These are phyloP conservation scores for Sapayoa aenigma DNA, from an alignment of 2,113 vertebrate genomes.

Conservation along the genomic window DNA sequence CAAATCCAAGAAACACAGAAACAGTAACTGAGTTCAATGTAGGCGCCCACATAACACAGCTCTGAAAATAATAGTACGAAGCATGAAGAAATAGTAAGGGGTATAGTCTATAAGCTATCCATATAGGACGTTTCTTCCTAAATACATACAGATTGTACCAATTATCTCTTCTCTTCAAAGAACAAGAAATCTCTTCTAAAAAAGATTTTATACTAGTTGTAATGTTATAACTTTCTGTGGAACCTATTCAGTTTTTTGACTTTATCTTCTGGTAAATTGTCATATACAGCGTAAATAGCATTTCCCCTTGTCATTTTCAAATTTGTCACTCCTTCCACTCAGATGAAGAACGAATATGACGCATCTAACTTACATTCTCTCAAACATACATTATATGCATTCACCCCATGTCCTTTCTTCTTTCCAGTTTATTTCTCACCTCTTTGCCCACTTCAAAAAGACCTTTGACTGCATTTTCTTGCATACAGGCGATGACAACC, in stretches of 20 bases:
- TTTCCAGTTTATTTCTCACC: not conserved
- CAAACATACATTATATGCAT: not conserved
- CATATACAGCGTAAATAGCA: not conserved
- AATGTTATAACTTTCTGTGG: not conserved
- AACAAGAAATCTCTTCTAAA: not conserved
- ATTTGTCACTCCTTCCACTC: not conserved
- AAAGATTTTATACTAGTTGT: not conserved
- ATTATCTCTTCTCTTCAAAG: not conserved
- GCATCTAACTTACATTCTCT: constrained; percentile 20
- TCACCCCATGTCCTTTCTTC: not conserved
- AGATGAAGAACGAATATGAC: not conserved
- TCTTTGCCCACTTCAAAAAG: not conserved
- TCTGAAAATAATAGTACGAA: not conserved
- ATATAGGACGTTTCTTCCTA: not conserved
- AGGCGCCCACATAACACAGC: not conserved
- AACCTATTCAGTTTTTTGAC: not conserved
- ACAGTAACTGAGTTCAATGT: not conserved
- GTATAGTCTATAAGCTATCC: not conserved
- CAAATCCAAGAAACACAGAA: not conserved
- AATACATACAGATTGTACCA: not conserved
- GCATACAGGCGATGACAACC: not conserved
- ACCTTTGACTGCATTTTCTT: not conserved
- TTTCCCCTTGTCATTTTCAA: not conserved
- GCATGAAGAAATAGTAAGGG: not conserved
- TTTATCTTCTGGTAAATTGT: not conserved